phyloP scores from a whole-genome alignment of 1,140 invertebrate genomes.

The Paralvinella palmiformis region DNA sequence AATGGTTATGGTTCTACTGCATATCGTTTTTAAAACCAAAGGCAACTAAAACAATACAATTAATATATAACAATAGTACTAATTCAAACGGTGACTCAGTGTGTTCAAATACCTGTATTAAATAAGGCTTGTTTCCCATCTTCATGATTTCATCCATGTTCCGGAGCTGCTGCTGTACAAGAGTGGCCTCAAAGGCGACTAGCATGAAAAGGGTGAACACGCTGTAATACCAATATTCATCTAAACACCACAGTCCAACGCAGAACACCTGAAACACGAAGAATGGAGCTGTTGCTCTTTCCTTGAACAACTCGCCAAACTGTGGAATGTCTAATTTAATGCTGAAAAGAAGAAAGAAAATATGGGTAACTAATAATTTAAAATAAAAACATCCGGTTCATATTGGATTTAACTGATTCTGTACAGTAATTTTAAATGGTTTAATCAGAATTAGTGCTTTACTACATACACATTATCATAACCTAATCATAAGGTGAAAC shows the following conservation, averaged over 20 bases:
- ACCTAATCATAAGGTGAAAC: no score
- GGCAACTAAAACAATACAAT: no score
- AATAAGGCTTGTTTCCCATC: conserved; percentile 97
- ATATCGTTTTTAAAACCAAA: no score
- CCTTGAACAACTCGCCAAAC: conserved; percentile 93
- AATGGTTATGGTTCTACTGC: no score
- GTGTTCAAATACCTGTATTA: conserved; percentile 61
- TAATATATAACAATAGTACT: no score
- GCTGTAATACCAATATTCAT: conserved; percentile 86
- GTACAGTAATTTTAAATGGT: no score
- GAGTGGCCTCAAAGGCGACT: conserved; percentile 93
- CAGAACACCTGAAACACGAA: conserved; percentile 95
- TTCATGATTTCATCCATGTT: conserved; percentile 99
- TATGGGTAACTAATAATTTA: no score
- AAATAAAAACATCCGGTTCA: no score
- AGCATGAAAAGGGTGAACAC: conserved; percentile 97
- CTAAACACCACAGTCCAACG: conserved; percentile 95
- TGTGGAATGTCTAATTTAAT: conserved; percentile 88
- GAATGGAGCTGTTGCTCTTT: conserved; percentile 96
- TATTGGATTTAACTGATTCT: no score
- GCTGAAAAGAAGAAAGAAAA: conserved; percentile 47
- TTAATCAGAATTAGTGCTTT: no score
- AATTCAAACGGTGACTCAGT: no score
- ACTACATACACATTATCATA: no score
- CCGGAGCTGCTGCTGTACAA: conserved; percentile 93